Evolutionary conservation across 2,888 invertebrate genomes (phyloP), one percentile per base, ranked within the genome.

Genomic region (Sesamia inferens): DNA sequence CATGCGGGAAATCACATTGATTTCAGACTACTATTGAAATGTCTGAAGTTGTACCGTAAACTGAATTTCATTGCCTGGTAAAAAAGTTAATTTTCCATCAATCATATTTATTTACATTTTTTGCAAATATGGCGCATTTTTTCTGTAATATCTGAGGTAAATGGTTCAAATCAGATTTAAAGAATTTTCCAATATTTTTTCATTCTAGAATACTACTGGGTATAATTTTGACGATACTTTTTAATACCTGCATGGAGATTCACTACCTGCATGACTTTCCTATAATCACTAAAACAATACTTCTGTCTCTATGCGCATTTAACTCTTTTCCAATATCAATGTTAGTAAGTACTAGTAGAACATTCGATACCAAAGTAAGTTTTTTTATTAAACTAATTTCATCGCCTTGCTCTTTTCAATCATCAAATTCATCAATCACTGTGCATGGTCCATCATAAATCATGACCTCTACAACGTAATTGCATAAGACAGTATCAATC

Each of bases 281-380:
- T 31, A 55, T 51, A 51, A 62, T 10, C 54, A 69, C 44, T 67
- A 44, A 68, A 71, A 51, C 51, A 68, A 47, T 78, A 68, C 67
- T 82, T 82, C 66, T 63, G 48, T 63, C 11, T 74, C 63, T 85
- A 39, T 74, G 73, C 71, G 75, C 65, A 64, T 61, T 69, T 76
- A 71, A 77, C 31, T 59, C 22, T 68, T 84, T 70, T 78, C 68
- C 48, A 63, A 55, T 65, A 69, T 59, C 58, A 61, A 69, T 68
- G 65, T 76, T 68, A 81, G 54, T 47, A 22, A 19, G 59, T 72
- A 62, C 58, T 69, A 66, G 24, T 85, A 83, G 70, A 79, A 74
- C 48, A 67, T 62, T 68, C 39, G 51, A 67, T 55, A 65, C 54
- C 55, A 63, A 75, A 77, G 87, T 87, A 87, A 85, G 85, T 85